Evolutionary conservation across 2,113 vertebrate species (phyloP), one percentile per base, ranked within the genome.

Genomic region (Pelusios castaneus): DNA sequence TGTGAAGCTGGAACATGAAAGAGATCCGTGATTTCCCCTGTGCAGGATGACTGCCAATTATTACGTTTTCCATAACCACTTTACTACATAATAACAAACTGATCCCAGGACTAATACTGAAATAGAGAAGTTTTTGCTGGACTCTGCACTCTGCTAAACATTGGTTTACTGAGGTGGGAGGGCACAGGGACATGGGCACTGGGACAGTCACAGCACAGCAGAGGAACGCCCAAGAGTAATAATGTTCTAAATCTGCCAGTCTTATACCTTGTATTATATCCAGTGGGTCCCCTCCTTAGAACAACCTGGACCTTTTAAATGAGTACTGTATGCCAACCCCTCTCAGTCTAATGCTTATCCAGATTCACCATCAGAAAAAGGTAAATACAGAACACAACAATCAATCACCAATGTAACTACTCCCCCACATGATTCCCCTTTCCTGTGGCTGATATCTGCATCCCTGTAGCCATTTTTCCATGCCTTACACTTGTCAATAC

Each of bases 401-500:
- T 38, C n/a, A 70, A 70, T 34, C 45, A 90, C 89, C 49, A 81
- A 51, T 4, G 77, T 8, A 87, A 77, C 92, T 76, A 70, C 11
- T 52, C 38, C 91, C 77, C 84, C 85, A 86, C 22, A 31, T 91
- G 91, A 95, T 27, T 38, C 31, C 27, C 5, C 49, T 88, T 95
- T 85, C 82, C 87, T 90, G 84, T 94, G 89, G 93, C 82, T 92
- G 63, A 70, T 22, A 70, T 11, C 63, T 34, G 38, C 77, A 82
- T 87, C 84, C 75, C 80, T 51, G 92, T 85, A 85, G 52, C 52
- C 77, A 70, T 70, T 92, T 85, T 89, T 2, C 56, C n/a, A 45
- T 56, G 17, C 51, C 19, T 85, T 94, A 91, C 85, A 89, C 83
- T 94, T 94, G 31, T 79, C 93, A 31, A 25, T 85, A 87, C 85